Conservation (phyloP, 2,797 vertebrate genomes). For the Schizopygopsis malacanthus region DNA sequence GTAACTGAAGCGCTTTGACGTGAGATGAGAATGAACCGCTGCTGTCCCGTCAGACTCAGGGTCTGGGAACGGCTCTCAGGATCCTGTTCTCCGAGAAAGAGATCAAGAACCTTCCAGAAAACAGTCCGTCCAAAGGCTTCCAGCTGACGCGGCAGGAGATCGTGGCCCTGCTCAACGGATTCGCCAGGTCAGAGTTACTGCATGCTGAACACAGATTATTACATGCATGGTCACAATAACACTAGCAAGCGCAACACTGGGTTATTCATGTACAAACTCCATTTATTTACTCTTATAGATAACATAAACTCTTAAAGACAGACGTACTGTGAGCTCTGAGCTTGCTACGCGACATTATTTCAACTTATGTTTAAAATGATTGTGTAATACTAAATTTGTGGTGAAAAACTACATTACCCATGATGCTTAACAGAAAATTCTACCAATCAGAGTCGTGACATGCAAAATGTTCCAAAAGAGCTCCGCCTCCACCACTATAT, state of each 20-base stretch:
- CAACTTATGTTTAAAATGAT: neutral
- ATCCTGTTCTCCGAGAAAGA: conserved; percentile 96
- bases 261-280: too few species aligned
- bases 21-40: neutral
- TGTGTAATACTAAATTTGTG: neutral
- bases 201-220: neutral
- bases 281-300: too few species aligned
- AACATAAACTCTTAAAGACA: too few species aligned
- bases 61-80: conserved; percentile 93
- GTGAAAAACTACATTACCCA: neutral
- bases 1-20: too few species aligned
- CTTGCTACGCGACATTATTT: too few species aligned
- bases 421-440: neutral
- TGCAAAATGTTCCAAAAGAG: neutral
- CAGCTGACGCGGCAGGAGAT: conserved; percentile 95
- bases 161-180: conserved; percentile 91
- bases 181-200: conserved; percentile 81
- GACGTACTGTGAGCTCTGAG: too few species aligned
- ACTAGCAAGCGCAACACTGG: neutral
- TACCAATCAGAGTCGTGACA: neutral
- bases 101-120: conserved; percentile 91
- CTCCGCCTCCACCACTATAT: neutral
- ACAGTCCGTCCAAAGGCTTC: conserved; percentile 91
- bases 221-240: too few species aligned
- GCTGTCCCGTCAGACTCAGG: conserved; percentile 83